These are phyloP conservation scores for Gallinago stenura DNA, from an alignment of 2,797 vertebrate genomes.

Conservation along the genomic window DNA sequence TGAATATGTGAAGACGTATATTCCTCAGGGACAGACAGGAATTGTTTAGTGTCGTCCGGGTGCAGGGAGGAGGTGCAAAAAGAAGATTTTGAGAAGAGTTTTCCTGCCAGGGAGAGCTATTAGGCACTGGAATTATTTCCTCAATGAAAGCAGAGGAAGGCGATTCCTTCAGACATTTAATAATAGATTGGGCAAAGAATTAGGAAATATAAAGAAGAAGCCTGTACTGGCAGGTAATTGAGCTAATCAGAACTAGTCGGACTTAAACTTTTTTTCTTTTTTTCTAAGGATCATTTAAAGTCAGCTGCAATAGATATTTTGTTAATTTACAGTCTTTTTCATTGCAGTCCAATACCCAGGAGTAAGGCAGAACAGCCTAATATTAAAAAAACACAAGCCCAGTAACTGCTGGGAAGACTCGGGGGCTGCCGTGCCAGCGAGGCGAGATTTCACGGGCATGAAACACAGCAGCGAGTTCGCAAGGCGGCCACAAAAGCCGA, in stretches of 20 bases:
- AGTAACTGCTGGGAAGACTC: constrained; percentile 9
- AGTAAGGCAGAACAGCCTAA: constrained; percentile 18
- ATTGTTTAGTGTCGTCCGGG: not conserved
- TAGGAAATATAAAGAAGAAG: constrained; percentile 71
- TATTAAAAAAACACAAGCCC: not conserved
- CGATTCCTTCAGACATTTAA: constrained; percentile 72
- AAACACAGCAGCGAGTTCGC: constrained; percentile 44
- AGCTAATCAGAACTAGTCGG: constrained; percentile 41
- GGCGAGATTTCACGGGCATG: not conserved
- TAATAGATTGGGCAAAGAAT: constrained; percentile 72
- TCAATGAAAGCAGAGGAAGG: constrained; percentile 66
- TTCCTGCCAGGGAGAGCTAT: constrained; percentile 65
- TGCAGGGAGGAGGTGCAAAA: constrained; percentile 64
- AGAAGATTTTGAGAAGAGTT: constrained; percentile 50
- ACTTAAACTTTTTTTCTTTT: not conserved
- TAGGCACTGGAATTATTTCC: constrained; percentile 67
- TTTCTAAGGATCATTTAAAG: constrained; percentile 11
- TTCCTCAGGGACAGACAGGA: constrained; percentile 50
- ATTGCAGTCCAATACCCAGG: constrained; percentile 17
- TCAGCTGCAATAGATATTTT: constrained; percentile 47
- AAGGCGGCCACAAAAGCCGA: constrained; percentile 56
- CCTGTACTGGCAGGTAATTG: constrained; percentile 59
- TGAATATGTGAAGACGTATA: constrained; percentile 31
- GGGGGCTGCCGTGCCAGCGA: not conserved
- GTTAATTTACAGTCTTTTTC: constrained; percentile 40